Evolutionary conservation across 2,888 invertebrate genomes (phyloP), one percentile per base, ranked within the genome.

Genomic region (Anagyrus pseudococci): DNA sequence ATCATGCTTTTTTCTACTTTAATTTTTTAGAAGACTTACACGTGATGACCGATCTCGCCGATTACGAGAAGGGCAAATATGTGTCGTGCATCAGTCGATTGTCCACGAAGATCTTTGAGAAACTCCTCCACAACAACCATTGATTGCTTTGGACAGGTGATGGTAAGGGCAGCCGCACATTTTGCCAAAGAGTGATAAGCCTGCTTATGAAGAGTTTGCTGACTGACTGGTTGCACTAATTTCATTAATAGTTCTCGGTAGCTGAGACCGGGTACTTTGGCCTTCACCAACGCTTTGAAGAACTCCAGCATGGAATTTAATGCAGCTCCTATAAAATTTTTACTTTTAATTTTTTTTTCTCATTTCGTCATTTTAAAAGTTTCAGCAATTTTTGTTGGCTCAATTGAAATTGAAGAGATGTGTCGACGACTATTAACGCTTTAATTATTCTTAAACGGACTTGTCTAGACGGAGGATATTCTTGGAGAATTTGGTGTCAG

Each of bases 131-230:
- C 88, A 47, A 89, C 84, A 17, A 86, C 85, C 22, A 88, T 82
- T 1, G 91, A 91, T 75, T 92, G 90, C 40, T 85, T 82, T 4
- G 87, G 87, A 76, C 92, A 91, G 50, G 90, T 89, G 56, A 93
- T 89, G 15, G 95, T 95, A 58, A 98, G 87, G 0, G 96, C 94
- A 6, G 98, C 97, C 57, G 97, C 94, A 81, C 96, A 97, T 81
- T 98, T 97, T 6, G 98, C 97, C 73, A 98, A 85, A 23, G 97
- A 97, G 82, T 96, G 94, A 83, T 93, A 97, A 19, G 97, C 96
- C 83, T 90, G 86, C 67, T 86, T 86, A 69, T 86, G 86, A 62
- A 86, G 76, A n/a, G 76, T 75, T 40, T 68, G 67, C 19, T 54
- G 40, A 10, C 61, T 67, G 4, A 92, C 88, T 0, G 92, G 93